Evolutionary conservation across 2,113 vertebrate species (phyloP).

Genomic region (Desmodus rotundus): DNA sequence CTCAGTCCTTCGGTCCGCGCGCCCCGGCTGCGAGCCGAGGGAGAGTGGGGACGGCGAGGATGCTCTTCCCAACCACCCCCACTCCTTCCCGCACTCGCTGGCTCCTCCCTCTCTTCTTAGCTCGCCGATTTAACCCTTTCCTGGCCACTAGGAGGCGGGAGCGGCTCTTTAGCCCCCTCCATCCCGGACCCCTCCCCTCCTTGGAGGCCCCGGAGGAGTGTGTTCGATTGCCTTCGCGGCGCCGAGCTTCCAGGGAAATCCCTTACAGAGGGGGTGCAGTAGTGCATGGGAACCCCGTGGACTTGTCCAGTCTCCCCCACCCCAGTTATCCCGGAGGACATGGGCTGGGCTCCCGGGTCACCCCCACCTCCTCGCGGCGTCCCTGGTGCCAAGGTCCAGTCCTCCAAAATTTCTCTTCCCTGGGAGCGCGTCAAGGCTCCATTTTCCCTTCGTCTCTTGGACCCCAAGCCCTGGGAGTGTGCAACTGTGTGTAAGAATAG

Average conservation of each 20-base stretch:
- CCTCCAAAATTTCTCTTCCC: neutral
- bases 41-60: constrained; percentile 66
- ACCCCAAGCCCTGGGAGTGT: neutral
- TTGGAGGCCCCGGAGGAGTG: neutral
- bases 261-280: neutral
- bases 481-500: rapidly evolving
- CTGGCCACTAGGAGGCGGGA: constrained; percentile 39
- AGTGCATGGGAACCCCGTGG: neutral
- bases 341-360: neutral
- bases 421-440: neutral
- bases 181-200: neutral
- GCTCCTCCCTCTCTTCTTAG: constrained; percentile 66
- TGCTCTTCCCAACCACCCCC: constrained; percentile 46
- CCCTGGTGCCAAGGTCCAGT: neutral
- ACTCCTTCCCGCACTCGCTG: constrained; percentile 59
- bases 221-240: neutral
- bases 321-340: neutral
- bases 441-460: neutral
- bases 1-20: constrained; percentile 6
- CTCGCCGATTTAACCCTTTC: constrained; percentile 64
- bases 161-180: neutral
- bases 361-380: neutral
- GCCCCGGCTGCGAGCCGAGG: constrained; percentile 54
- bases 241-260: neutral
- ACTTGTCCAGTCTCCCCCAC: neutral